phyloP scores from a whole-genome alignment of 1,140 invertebrate species.

The Triops cancriformis region DNA sequence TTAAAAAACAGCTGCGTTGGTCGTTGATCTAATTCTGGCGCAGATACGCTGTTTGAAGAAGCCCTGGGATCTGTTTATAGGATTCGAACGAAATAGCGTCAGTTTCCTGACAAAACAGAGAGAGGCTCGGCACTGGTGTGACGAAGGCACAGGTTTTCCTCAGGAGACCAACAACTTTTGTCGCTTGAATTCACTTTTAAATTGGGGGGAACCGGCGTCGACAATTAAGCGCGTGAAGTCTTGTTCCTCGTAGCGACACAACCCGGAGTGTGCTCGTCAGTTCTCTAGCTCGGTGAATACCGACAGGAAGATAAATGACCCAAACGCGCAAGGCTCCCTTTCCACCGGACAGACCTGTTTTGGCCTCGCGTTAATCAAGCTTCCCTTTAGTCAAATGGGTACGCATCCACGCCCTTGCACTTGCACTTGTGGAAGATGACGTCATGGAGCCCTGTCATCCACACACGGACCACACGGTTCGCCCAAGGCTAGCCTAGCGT shows the following conservation, averaged over 20 bases:
- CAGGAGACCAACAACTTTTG: background rate
- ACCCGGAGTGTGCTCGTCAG: background rate
- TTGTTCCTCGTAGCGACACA: background rate
- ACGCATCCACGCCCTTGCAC: constrained; percentile 6
- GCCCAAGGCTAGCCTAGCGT: background rate
- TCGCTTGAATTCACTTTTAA: background rate
- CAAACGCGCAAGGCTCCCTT: background rate
- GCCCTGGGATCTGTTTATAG: background rate
- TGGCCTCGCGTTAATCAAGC: background rate
- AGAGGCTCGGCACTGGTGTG: background rate
- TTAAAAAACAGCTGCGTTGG: background rate
- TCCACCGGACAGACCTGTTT: background rate
- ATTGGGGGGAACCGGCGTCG: background rate
- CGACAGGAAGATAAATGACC: background rate
- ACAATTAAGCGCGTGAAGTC: background rate
- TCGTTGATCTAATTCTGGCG: background rate
- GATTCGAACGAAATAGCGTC: background rate
- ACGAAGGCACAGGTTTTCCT: background rate
- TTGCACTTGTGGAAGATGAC: background rate
- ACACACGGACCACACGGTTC: background rate
- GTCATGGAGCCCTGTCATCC: background rate
- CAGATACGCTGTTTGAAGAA: background rate
- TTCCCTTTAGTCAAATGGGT: background rate
- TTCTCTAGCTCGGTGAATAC: background rate
- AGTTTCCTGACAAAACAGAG: background rate